Evolutionary conservation across 2,888 invertebrate genomes (phyloP), one percentile per base, ranked within the genome.

Genomic region (Eurois occulta): DNA sequence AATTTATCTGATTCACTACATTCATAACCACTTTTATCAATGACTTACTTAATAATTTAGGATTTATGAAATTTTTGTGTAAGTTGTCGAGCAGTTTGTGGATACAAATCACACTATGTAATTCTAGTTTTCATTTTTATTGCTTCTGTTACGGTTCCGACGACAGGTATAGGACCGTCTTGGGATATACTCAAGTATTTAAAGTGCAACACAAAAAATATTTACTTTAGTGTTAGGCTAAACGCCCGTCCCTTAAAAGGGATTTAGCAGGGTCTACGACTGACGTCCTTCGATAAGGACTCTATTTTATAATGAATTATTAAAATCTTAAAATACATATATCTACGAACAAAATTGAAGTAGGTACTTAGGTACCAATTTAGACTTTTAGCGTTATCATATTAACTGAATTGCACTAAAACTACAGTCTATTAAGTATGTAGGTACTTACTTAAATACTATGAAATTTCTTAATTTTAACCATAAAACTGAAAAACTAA

Each of bases 261-360:
- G 80, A 58, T 64, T 64, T 58, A 77, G 55, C 80, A 80, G 80
- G 84, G 80, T 80, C 41, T 69, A 64, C 28, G 80, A 80, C 80
- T 80, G 80, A 83, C 55, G 64, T 78, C 46, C 68, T 83, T 41
- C 24, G 13, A 65, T 67, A 69, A 69, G 35, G 48, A 65, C 78
- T 83, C 24, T 80, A 78, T 83, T 77, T 58, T 58, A 65, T 69
- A 68, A 68, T 48, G 55, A 81, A 48, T 64, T 41, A 55, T 65
- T 55, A n/a, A 24, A 76, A 62, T 35, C 46, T 68, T 77, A 58
- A 55, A 55, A 82, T 48, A 48, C 18, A 58, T 58, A 48, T 24
- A 58, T 58, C n/a, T 65, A 64, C n/a, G 16, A 24, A 38, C 64
- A 41, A 65, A 48, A n/a, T n/a, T 32, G 24, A 32, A 46, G 18